Evolutionary conservation across 1,140 invertebrate species (phyloP), one percentile per base, ranked within the genome.

Genomic region (Antheraea mylitta): DNA sequence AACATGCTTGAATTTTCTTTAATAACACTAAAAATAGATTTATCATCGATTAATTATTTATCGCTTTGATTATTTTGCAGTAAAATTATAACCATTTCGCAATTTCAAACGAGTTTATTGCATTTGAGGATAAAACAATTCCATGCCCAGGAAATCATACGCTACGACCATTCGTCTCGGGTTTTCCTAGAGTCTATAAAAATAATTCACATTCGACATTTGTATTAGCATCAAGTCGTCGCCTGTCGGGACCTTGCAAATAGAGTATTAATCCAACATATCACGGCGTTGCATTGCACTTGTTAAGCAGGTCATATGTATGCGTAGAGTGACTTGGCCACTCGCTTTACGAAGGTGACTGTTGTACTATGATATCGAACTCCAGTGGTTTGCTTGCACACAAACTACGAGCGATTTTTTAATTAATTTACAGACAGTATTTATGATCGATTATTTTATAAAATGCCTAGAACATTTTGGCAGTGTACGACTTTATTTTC

Each of bases 241-340:
- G 58, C 58, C 59, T 71, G 73, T 67, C 73, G 68, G 67, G 72
- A 67, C 67, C 67, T 74, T 76, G 74, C 78, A 77, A 78, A 83
- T 82, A 74, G 66, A 72, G 69, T 69, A 79, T 76, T 75, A 79
- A 73, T 79, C 63, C 58, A 63, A 64, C 75, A 66, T 76, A 70
- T 81, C 76, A 78, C 76, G 79, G 68, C 71, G 69, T 67, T 69
- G 81, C 82, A 80, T 78, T 82, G 83, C 82, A 86, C 69, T 85
- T 71, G 75, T 65, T 83, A 85, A 85, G 66, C 70, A 73, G 66
- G 76, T 62, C 63, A 77, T 86, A 81, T 80, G 80, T 87, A 87
- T 87, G 82, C 85, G 74, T 72, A 36, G 11, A n/a, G 37, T 37
- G 61, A 37, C 30, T 37, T 37, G 61, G 61, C 22, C 61, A 63